Evolutionary conservation across 2,888 invertebrate species (phyloP).

Genomic region (Bimastos eiseni): DNA sequence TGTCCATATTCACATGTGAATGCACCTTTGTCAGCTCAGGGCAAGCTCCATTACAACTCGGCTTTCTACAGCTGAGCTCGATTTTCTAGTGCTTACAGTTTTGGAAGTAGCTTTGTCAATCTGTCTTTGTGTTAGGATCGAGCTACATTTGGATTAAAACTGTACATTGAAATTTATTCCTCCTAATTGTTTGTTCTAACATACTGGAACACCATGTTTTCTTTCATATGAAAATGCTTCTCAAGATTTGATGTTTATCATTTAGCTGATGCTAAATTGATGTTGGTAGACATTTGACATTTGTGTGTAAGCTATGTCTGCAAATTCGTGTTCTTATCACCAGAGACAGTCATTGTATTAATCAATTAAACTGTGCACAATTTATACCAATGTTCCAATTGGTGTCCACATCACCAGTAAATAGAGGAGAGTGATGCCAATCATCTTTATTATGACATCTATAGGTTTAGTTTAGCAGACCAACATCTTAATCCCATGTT

Average conservation of each 20-base stretch:
- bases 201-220: too few relatives aligned
- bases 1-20: constrained; percentile 34
- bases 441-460: too few relatives aligned
- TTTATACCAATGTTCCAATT: too few relatives aligned
- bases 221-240: too few relatives aligned
- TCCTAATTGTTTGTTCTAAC: not conserved
- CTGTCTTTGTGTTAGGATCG: not conserved
- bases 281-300: too few relatives aligned
- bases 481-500: too few relatives aligned
- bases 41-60: constrained; percentile 3
- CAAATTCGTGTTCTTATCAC: not conserved
- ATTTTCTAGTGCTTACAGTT: not conserved
- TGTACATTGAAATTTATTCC: not conserved
- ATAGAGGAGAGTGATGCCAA: too few relatives aligned
- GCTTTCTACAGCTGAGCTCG: constrained; percentile 22
- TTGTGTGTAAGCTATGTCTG: not conserved
- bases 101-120: not conserved
- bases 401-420: not conserved
- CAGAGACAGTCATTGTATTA: not conserved
- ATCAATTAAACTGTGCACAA: not conserved
- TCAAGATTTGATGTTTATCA: too few relatives aligned
- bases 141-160: not conserved
- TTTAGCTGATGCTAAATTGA: too few relatives aligned
- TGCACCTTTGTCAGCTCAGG: not conserved
- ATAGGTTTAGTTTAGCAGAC: too few relatives aligned